phyloP scores from a whole-genome alignment of 2,113 vertebrate species.

The Progne subis region DNA sequence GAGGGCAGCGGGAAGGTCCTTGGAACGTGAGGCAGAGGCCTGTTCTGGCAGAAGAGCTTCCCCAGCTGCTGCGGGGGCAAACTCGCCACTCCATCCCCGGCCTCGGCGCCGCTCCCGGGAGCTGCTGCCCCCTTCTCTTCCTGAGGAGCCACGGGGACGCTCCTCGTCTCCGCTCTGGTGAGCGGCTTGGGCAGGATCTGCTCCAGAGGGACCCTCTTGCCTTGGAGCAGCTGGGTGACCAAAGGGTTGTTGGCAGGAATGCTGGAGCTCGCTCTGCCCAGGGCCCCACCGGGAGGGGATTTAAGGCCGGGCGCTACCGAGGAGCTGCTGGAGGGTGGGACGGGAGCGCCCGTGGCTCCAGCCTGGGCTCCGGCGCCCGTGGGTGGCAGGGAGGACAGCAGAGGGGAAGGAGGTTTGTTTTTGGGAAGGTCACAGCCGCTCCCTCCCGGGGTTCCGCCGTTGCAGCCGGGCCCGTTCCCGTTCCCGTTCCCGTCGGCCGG shows the following conservation, averaged over 20 bases:
- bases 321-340: background rate
- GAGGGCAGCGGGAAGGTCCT: constrained; percentile 61
- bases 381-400: background rate
- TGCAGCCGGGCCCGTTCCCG: too few species aligned
- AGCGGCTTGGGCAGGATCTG: constrained; percentile 90
- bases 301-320: constrained; percentile 50
- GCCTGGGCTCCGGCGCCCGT: constrained; percentile 37
- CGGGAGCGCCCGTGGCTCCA: background rate
- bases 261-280: constrained; percentile 76
- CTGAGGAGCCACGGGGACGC: constrained; percentile 2
- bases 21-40: constrained; percentile 68
- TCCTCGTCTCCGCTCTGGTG: constrained; percentile 79
- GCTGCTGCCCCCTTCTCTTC: constrained; percentile 52
- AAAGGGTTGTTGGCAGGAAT: constrained; percentile 95
- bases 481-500: too few species aligned
- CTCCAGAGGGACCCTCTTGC: constrained; percentile 90
- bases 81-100: constrained; percentile 5
- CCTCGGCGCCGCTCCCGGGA: background rate
- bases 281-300: background rate
- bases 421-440: background rate
- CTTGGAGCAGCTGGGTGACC: constrained; percentile 92
- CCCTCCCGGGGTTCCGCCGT: background rate
- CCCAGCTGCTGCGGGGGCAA: constrained; percentile 32
- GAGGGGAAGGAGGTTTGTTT: background rate
- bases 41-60: constrained; percentile 64